These are phyloP conservation scores for Zootoca vivipara DNA, from an alignment of 2,113 vertebrate species.

Conservation along the genomic window DNA sequence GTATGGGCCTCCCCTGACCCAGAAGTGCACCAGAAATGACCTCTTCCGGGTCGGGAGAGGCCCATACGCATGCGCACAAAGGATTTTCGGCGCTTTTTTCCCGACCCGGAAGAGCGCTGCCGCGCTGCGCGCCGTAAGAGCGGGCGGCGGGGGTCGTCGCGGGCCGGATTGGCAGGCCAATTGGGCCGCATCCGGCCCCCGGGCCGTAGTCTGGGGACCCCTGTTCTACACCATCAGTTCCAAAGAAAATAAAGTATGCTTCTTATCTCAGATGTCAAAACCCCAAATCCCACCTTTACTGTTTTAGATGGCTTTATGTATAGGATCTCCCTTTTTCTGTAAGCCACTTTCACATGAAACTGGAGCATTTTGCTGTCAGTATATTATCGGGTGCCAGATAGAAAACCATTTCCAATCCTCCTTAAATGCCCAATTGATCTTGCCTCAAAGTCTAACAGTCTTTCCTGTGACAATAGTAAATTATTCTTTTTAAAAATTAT, in stretches of 20 bases:
- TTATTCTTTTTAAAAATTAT: background rate
- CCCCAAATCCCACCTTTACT: background rate
- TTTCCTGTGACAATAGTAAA: constrained; percentile 45
- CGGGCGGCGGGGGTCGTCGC: no score
- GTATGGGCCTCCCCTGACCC: no score
- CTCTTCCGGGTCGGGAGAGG: no score
- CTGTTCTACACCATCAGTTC: background rate
- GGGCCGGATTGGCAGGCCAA: no score
- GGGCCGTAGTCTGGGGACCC: no score
- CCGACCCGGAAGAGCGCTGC: no score
- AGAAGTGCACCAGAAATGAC: no score
- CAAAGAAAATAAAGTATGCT: background rate
- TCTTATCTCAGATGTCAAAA: background rate
- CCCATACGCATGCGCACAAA: no score
- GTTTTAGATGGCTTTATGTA: background rate
- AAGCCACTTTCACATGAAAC: background rate
- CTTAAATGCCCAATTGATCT: background rate
- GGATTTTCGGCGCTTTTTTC: no score
- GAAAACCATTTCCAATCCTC: background rate
- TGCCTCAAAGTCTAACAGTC: constrained; percentile 17
- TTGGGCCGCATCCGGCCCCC: no score
- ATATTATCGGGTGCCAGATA: constrained; percentile 4
- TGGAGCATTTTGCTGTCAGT: background rate
- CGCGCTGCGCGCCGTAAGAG: no score
- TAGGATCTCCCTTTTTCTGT: background rate